Evolutionary conservation across 1,140 invertebrate species (phyloP).

Genomic region (Drosophila sp.): DNA sequence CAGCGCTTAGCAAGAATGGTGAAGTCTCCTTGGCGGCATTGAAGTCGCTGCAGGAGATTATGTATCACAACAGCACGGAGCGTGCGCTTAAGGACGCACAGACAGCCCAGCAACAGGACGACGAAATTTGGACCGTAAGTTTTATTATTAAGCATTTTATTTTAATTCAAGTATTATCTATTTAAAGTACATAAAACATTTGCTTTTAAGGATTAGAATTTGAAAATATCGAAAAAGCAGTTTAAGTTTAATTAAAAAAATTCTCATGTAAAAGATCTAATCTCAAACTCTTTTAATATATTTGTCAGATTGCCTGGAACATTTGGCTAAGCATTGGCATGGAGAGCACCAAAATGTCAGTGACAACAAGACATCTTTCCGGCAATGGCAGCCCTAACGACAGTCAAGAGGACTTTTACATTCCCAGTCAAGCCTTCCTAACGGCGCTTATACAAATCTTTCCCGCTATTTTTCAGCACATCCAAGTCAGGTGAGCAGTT

Average conservation of each 20-base stretch:
- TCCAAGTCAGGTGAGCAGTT: slow-evolving; percentile 89
- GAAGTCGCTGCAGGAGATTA: slow-evolving; percentile 97
- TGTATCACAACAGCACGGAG: slow-evolving; percentile 86
- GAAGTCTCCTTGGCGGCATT: slow-evolving; percentile 97
- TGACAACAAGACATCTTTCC: slow-evolving; percentile 82
- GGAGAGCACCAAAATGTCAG: slow-evolving; percentile 90
- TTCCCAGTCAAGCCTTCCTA: slow-evolving; percentile 96
- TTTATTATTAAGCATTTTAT: neutral
- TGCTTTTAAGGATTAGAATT: no score
- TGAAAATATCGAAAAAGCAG: neutral
- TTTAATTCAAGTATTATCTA: no score
- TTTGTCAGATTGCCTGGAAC: slow-evolving; percentile 88
- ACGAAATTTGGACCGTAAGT: slow-evolving; percentile 89
- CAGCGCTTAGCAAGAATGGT: slow-evolving; percentile 95
- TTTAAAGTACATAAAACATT: no score
- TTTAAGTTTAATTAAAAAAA: neutral
- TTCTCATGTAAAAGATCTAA: neutral
- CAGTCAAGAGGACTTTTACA: slow-evolving; percentile 88
- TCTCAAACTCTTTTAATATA: neutral
- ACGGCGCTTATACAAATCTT: slow-evolving; percentile 97
- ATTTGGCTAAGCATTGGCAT: slow-evolving; percentile 94
- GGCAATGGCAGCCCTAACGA: slow-evolving; percentile 53
- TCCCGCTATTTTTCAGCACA: slow-evolving; percentile 95
- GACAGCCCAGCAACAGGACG: slow-evolving; percentile 84
- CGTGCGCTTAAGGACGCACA: slow-evolving; percentile 67